A percentile compares a stretch with the other conserved stretches of the same genome.
Evolutionary conservation across 2,888 invertebrate genomes (phyloP).

Genomic region (Harpalus rufipes): DNA sequence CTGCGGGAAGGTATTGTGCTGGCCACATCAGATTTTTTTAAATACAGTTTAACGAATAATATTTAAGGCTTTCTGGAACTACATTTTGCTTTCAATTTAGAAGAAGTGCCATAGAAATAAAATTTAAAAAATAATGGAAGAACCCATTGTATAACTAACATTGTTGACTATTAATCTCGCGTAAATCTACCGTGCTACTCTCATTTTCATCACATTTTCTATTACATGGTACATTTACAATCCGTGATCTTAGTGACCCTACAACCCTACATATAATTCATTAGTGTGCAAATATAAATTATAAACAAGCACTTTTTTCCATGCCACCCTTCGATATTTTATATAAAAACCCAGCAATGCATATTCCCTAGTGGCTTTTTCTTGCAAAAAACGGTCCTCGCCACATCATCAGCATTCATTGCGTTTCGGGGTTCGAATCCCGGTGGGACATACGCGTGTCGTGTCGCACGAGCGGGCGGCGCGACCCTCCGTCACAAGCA

Average conservation of each 20-base stretch:
- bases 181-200: neutral
- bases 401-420: constrained; percentile 66
- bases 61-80: no score
- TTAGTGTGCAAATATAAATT: constrained; percentile 41
- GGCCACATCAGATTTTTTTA: no score
- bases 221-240: constrained; percentile 2
- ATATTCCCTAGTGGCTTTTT: constrained; percentile 11
- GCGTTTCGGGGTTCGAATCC: constrained; percentile 63
- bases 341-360: constrained; percentile 19
- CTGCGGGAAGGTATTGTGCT: no score
- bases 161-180: neutral
- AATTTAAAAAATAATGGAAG: no score
- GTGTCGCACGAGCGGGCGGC: neutral
- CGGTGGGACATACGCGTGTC: constrained; percentile 45
- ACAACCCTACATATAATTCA: constrained; percentile 23
- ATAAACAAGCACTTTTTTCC: neutral
- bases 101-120: no score
- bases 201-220: neutral
- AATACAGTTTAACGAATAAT: no score
- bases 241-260: neutral
- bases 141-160: no score
- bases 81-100: no score
- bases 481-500: neutral
- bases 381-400: constrained; percentile 18
- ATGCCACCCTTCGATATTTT: constrained; percentile 38